These are phyloP conservation scores for Opisthograptis luteolata DNA, from an alignment of 2,888 invertebrate genomes.

Conservation along the genomic window DNA sequence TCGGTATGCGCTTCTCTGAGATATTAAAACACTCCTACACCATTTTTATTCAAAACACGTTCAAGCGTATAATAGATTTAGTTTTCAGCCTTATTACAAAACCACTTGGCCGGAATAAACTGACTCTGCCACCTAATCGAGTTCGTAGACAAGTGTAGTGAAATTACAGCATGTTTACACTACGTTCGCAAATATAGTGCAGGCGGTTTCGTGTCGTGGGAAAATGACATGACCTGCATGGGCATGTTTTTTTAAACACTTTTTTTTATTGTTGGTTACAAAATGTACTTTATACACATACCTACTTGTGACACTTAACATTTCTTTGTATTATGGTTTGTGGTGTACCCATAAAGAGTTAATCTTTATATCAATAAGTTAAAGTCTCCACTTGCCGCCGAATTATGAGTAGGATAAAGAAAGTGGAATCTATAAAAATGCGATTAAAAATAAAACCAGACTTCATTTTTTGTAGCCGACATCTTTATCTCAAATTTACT, in stretches of 20 bases:
- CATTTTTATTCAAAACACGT: slow-evolving; percentile 15
- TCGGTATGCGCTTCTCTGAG: neutral
- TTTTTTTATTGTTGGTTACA: too few species aligned
- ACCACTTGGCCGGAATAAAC: slow-evolving; percentile 43
- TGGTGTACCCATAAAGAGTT: too few species aligned
- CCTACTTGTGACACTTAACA: too few species aligned
- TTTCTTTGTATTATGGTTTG: too few species aligned
- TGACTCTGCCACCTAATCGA: slow-evolving; percentile 36
- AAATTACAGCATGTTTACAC: slow-evolving; percentile 39
- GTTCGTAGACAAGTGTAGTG: slow-evolving; percentile 37
- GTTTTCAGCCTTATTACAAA: slow-evolving; percentile 29
- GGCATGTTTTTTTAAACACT: neutral
- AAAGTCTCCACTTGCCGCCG: too few species aligned
- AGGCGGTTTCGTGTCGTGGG: neutral
- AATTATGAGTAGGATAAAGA: too few species aligned
- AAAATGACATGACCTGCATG: too few species aligned
- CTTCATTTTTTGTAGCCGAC: neutral
- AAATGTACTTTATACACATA: too few species aligned
- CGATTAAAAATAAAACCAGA: too few species aligned
- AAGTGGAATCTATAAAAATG: too few species aligned
- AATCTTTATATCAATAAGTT: too few species aligned
- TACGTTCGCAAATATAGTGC: slow-evolving; percentile 23
- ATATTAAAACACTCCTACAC: slow-evolving; percentile 2
- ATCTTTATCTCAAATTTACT: neutral
- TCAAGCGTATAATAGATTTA: slow-evolving; percentile 9